Evolutionary conservation across 2,113 vertebrate genomes (phyloP).

Genomic region (Uria aalge): DNA sequence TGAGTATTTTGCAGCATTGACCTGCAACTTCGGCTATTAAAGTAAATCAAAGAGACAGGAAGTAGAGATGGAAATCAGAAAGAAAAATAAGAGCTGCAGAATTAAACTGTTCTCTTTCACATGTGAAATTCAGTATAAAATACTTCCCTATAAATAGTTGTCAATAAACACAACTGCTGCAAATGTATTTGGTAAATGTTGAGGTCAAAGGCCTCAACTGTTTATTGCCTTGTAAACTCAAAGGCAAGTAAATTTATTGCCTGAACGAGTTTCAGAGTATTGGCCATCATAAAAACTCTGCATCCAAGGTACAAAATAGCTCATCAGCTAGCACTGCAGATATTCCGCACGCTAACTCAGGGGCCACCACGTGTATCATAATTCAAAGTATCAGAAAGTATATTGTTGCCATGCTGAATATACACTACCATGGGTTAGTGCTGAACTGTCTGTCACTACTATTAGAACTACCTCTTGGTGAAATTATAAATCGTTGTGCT

Average conservation of each 20-base stretch:
- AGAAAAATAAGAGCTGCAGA: slow-evolving; percentile 9
- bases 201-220: slow-evolving; percentile 82
- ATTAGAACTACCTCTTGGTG: background rate
- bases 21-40: background rate
- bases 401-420: background rate
- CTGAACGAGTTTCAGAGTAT: slow-evolving; percentile 78
- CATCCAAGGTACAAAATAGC: slow-evolving; percentile 68
- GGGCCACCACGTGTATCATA: slow-evolving; percentile 1
- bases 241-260: slow-evolving; percentile 85
- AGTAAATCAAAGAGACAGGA: slow-evolving; percentile 11
- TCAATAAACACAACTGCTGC: slow-evolving; percentile 84
- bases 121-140: slow-evolving; percentile 73
- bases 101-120: slow-evolving; percentile 33
- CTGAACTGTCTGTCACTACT: slow-evolving; percentile 32
- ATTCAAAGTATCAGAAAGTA: slow-evolving; percentile 44
- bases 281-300: slow-evolving; percentile 78
- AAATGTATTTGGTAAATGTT: slow-evolving; percentile 83
- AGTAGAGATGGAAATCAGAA: slow-evolving; percentile 12
- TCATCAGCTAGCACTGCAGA: slow-evolving; percentile 59
- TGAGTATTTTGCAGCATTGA: background rate
- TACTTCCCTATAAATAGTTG: slow-evolving; percentile 79
- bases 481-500: slow-evolving; percentile 41
- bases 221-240: slow-evolving; percentile 87
- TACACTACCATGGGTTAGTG: background rate
- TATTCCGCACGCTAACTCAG: slow-evolving; percentile 27